Base-by-base conservation (phyloP, 2,888 invertebrate species). In the Biston betularia region DNA sequence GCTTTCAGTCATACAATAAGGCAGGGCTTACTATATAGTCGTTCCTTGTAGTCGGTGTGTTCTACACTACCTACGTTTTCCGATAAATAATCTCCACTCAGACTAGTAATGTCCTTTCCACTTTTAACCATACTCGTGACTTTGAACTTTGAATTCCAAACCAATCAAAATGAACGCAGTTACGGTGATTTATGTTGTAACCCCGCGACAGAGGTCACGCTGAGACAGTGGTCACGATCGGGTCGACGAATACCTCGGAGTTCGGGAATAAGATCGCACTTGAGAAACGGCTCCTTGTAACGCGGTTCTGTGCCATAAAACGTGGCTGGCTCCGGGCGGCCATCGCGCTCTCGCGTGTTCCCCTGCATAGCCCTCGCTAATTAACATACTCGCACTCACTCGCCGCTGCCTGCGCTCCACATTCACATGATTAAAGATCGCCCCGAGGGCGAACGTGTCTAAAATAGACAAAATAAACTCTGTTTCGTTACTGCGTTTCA, bases 351-450 rank as follows among this genome's bases (percentile, higher is more conserved):
- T 69, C 42, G 73, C 63, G 75, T 72, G 72, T 71, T 57, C 72
- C 77, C 64, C 74, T 77, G 84, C 81, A 85, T 83, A 78, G 78
- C 83, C 79, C 83, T 81, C 76, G 71, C 81, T 83, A 86, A 87
- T 88, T 86, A 87, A 75, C 84, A 81, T 80, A 82, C 79, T 78
- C 75, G 74, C 69, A 71, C 71, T 42, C 24, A 24, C 42, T 24
- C 54, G 24, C 45, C 46, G 54, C 55, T 63, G 42, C 75, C 72
- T 70, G 63, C 72, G 71, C 73, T 74, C 77, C 72, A 75, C 75
- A 77, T 80, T 77, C 74, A 75, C 79, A 81, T 80, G 76, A 80
- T 83, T 79, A 77, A 82, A 79, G 69, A 68, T 75, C 68, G 71
- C 76, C 77, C 73, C 62, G 65, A 63, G 73, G 69, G 62, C 65